Evolutionary conservation across 2,888 invertebrate species (phyloP), one percentile per base, ranked within the genome.

Genomic region (Mesoligia furuncula): DNA sequence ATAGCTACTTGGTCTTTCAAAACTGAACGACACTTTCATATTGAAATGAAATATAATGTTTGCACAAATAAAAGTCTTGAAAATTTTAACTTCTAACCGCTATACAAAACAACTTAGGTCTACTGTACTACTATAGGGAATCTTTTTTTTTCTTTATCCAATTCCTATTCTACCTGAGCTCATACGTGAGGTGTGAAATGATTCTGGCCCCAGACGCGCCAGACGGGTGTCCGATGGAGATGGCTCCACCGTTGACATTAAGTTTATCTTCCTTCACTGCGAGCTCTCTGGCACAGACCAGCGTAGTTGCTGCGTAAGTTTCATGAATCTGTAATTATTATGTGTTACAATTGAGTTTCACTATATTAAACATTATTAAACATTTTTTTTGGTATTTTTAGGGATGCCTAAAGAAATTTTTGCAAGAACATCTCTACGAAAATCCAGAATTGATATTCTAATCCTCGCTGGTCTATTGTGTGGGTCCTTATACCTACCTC

Each of bases 151-250:
- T 24, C 9, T 1, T 20, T 17, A 9, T 36, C 24, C 3, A 48
- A 24, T 24, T 24, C 0, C 0, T 39, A 15, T 42, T 62, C 17
- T 80, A 79, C 79, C 80, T 79, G 15, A 80, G 79, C 3, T 79
- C 80, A 51, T 80, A 20, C 4, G 57, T 68, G n/a, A 79, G 80
- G 48, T 80, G 45, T 24, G 79, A 48, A 27, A 79, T 68, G 2
- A 79, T 74, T 92, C 99, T 97, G 20, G 98, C 97, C 11, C 99
- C 99, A 51, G 99, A 98, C 13, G 99, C 99, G 54, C 97, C 99
- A n/a, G 99, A 96, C 7, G 99, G 99, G 97, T 99, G 99, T n/a
- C 99, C 99, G 81, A 99, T 92, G 64, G 99, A 99, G 91, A 99
- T 98, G 76, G 99, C 99, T 74, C 99, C 99, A 42, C 99, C 99